These are phyloP conservation scores for Drosophila auraria DNA, from an alignment of 1,140 invertebrate species.

Conservation along the genomic window DNA sequence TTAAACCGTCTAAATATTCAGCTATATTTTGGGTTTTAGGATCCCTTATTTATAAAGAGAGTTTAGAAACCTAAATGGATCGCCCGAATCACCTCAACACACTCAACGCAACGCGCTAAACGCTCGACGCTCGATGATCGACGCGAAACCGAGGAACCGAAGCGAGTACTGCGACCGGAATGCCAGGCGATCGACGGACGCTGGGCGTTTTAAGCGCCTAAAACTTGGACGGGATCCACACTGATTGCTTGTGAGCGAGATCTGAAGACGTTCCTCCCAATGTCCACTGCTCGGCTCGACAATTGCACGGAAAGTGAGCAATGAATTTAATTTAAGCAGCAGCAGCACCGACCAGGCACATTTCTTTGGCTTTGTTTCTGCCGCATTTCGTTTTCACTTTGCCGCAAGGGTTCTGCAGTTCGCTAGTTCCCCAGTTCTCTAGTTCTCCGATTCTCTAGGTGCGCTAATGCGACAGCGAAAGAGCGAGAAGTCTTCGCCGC, in stretches of 20 bases:
- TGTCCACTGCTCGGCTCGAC: conserved; percentile 57
- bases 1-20: no score
- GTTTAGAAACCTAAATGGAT: not conserved
- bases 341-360: conserved; percentile 48
- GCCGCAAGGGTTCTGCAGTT: conserved; percentile 46
- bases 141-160: conserved; percentile 18
- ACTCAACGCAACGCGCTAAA: conserved; percentile 10
- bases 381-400: conserved; percentile 55
- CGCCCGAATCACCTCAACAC: conserved; percentile 20
- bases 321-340: conserved; percentile 69
- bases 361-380: conserved; percentile 81
- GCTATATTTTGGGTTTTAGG: no score
- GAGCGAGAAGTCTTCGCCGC: conserved; percentile 24
- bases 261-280: conserved; percentile 28
- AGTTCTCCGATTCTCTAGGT: conserved; percentile 14
- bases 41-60: not conserved
- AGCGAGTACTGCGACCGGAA: conserved; percentile 32
- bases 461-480: conserved; percentile 28
- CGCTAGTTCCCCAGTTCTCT: conserved; percentile 21
- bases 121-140: conserved; percentile 2
- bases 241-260: conserved; percentile 1
- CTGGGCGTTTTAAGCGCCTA: conserved; percentile 21
- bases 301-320: conserved; percentile 66
- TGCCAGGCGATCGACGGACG: conserved; percentile 29
- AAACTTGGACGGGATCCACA: not conserved